These are phyloP conservation scores for Mythimna vitellina DNA, from an alignment of 2,888 invertebrate genomes.

Conservation along the genomic window DNA sequence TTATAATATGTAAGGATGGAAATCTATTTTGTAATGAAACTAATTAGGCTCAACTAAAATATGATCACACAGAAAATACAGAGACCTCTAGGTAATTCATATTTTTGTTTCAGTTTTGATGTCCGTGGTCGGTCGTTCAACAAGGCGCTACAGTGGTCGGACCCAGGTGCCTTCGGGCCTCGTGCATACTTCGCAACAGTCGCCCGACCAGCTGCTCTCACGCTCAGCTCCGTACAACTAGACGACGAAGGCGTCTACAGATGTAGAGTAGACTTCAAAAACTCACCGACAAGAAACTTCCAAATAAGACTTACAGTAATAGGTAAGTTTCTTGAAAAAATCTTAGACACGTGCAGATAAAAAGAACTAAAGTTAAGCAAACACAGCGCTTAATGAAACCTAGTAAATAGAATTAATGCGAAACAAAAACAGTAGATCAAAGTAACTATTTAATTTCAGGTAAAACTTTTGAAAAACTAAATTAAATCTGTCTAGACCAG, in stretches of 20 bases:
- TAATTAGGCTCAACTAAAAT: too few relatives aligned
- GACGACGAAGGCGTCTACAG: constrained; percentile 97
- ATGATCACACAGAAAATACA: not conserved
- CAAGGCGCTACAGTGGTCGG: constrained; percentile 96
- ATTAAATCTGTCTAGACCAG: constrained; percentile 37
- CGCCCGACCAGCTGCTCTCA: constrained; percentile 94
- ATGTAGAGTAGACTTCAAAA: constrained; percentile 97
- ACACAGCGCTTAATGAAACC: constrained; percentile 40
- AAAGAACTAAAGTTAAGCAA: constrained; percentile 26
- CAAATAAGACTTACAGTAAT: constrained; percentile 97
- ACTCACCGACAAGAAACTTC: constrained; percentile 96
- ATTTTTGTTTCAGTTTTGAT: constrained; percentile 93
- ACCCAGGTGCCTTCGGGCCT: constrained; percentile 95
- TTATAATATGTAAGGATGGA: not conserved
- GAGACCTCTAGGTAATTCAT: not conserved
- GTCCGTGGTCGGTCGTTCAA: constrained; percentile 95
- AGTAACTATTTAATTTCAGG: constrained; percentile 30
- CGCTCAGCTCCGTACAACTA: constrained; percentile 95
- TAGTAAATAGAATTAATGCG: constrained; percentile 40
- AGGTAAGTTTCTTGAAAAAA: constrained; percentile 91
- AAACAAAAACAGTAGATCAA: constrained; percentile 51
- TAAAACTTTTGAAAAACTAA: constrained; percentile 39
- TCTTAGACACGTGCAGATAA: constrained; percentile 17
- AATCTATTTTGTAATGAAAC: not conserved
- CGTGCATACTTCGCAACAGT: constrained; percentile 96